Evolutionary conservation across 2,797 vertebrate genomes (phyloP), one percentile per base, ranked within the genome.

Genomic region (Picus viridis): DNA sequence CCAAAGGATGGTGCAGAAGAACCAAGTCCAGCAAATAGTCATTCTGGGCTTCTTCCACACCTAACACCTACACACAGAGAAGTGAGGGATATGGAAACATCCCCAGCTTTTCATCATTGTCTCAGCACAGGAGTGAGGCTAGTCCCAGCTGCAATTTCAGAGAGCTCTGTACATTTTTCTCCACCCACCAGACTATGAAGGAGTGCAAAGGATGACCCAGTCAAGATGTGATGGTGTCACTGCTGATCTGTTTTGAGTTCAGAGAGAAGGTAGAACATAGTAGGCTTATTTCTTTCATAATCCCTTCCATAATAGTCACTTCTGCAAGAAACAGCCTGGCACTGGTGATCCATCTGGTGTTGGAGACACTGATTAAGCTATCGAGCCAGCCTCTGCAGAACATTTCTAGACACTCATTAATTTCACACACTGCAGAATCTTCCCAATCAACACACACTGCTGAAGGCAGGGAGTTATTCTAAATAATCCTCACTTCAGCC

Each of bases 321-420:
- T 73, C n/a, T 85, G 54, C 62, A 71, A 88, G 75, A 73, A 54
- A 51, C 51, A 76, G 22, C 10, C 45, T 70, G 72, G 51, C 56
- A 63, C 16, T 63, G 49, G 29, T 70, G 39, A 64, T 84, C 67
- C 27, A 88, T 51, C 16, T 73, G 49, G 7, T 84, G 49, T 34
- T 54, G 73, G 57, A 83, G n/a, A 69, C 65, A 34, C 67, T 57
- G 73, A 81, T 78, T 43, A 83, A 78, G 47, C 10, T 47, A 61
- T 53, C 29, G 43, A 90, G 81, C n/a, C 67, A 92, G 69, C 24
- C n/a, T 63, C 76, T 67, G 9, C 26, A 72, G 36, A 86, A 69
- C 32, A 87, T 74, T 92, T 71, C 83, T 83, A 93, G 69, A n/a
- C 16, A 74, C n/a, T 89, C 75, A 27, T 77, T 89, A 74, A 56